Evolutionary conservation across 1,140 invertebrate genomes (phyloP).

Genomic region (Euura saliciscinereae): DNA sequence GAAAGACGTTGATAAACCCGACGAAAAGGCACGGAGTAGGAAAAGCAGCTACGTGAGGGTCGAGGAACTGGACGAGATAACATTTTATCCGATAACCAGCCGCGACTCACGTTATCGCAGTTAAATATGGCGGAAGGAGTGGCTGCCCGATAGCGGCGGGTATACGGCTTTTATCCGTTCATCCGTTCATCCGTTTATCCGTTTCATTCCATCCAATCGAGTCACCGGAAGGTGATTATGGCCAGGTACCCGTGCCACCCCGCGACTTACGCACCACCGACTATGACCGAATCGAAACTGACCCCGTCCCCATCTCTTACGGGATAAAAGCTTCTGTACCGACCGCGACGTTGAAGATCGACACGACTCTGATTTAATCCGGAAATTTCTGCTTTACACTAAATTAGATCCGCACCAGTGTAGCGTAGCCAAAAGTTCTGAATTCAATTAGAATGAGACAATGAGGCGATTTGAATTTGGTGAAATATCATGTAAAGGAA

Average conservation of each 20-base stretch:
- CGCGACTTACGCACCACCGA: background rate
- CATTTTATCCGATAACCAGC: background rate
- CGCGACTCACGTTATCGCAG: background rate
- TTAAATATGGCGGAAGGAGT: slow-evolving; percentile 3
- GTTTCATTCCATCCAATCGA: slow-evolving; percentile 7
- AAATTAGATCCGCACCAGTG: no score
- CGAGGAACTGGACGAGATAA: background rate
- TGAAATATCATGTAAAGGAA: no score
- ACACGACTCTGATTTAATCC: no score
- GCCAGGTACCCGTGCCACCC: background rate
- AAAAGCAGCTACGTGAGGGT: background rate
- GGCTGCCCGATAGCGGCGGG: background rate
- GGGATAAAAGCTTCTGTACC: background rate
- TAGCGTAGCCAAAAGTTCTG: no score
- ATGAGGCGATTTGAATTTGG: no score
- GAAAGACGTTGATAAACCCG: background rate
- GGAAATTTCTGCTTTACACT: no score
- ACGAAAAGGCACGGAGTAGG: background rate
- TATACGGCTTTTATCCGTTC: slow-evolving; percentile 1
- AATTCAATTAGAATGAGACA: no score
- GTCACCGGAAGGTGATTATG: slow-evolving; percentile 5
- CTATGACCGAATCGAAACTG: background rate
- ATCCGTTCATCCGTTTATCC: slow-evolving; percentile 5
- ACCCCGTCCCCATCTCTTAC: background rate
- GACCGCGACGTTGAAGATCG: no score